Percentiles rank a stretch among this genome's conserved stretches.
Conservation (phyloP, 2,888 invertebrate species). For the Tenthredo notha region DNA sequence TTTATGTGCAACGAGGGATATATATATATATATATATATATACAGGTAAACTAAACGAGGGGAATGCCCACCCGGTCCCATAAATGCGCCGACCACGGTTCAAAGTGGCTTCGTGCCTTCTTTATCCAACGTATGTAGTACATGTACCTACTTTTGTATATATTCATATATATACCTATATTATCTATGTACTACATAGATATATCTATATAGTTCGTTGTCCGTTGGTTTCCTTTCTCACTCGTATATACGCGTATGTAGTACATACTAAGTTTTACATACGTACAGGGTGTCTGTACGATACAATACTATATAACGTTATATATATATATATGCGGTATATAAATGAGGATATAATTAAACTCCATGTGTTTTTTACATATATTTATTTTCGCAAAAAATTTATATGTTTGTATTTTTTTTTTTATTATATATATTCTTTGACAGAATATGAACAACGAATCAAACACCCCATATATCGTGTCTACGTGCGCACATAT, state of each 20-base stretch:
- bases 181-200: no score
- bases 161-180: neutral
- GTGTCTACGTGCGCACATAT: neutral
- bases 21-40: constrained; percentile 3
- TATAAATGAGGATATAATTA: no score
- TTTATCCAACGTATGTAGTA: neutral
- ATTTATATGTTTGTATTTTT: no score
- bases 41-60: constrained; percentile 4
- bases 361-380: no score
- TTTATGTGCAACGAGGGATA: neutral
- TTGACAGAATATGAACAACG: neutral
- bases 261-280: neutral
- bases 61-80: constrained; percentile 26
- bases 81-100: constrained; percentile 15
- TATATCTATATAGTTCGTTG: neutral
- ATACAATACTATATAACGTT: neutral
- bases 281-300: constrained; percentile 14
- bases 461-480: constrained; percentile 23
- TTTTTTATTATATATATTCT: neutral
- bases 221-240: constrained; percentile 21
- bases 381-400: no score
- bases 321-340: neutral
- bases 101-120: constrained; percentile 30
- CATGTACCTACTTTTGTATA: neutral
- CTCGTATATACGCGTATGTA: neutral